Evolutionary conservation across 1,140 invertebrate species (phyloP), one percentile per base, ranked within the genome.

Genomic region (Acromyrmex heyeri): DNA sequence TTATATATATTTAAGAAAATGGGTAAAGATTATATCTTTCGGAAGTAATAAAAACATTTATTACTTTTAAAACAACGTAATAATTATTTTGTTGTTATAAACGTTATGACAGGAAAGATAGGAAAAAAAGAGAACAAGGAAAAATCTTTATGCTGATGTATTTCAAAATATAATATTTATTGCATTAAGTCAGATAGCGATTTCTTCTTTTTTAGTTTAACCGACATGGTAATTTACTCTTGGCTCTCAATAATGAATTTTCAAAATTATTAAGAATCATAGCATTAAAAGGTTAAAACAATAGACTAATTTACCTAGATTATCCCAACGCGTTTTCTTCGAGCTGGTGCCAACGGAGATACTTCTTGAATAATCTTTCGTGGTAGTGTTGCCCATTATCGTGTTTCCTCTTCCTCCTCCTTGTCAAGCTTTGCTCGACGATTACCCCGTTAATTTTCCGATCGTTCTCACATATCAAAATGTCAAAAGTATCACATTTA

Each of bases 311-410:
- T 75, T 95, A 95, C 94, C 94, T 94, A 94, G 88, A 88, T 92
- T 92, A 77, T 93, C 93, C 94, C 94, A 95, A 70, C 93, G 94
- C 53, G 92, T 87, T 77, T 91, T 94, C 72, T 90, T 95, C 38
- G 89, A 85, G 72, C 75, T 83, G 62, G 91, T 87, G 70, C 88
- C 81, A 83, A 81, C 50, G 18, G 88, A 38, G 62, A 92, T 59
- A 72, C 85, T 88, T 81, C 89, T 93, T 18, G 88, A 85, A 75
- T 92, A 92, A 76, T 90, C 90, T 87, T 95, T 95, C 65, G 93
- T 92, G 85, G 91, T 90, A 83, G 93, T 77, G 91, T 95, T 95
- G 64, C 95, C 95, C 95, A 95, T 95, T 81, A 79, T 89, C 77
- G 61, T 64, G 67, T 65, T 30, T 75, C 59, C 70, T 85, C 24